Evolutionary conservation across 2,113 vertebrate genomes (phyloP).

Genomic region (Passer montanus): DNA sequence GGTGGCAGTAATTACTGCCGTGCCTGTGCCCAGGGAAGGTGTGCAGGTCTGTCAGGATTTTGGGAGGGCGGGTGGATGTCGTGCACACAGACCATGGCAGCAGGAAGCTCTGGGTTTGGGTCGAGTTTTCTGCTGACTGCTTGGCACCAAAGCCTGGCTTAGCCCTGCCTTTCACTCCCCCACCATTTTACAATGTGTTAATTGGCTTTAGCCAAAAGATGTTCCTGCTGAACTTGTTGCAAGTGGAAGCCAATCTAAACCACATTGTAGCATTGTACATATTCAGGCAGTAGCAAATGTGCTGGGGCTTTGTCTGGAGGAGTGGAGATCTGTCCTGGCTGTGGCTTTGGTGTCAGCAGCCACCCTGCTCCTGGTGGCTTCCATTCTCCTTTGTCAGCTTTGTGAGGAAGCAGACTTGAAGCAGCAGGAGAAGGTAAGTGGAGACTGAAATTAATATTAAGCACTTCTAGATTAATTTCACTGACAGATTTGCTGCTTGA

Average conservation of each 20-base stretch:
- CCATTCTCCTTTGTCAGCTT: not conserved
- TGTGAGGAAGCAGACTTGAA: not conserved
- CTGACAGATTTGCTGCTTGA: not conserved
- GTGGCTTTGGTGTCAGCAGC: not conserved
- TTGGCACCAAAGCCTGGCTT: not conserved
- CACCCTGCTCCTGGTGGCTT: not conserved
- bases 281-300: not conserved
- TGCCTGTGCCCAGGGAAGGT: not conserved
- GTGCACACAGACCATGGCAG: not conserved
- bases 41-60: not conserved
- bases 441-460: not conserved
- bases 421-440: not conserved
- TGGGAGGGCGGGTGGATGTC: not conserved
- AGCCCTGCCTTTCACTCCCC: not conserved
- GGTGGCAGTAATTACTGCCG: not conserved
- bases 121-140: not conserved
- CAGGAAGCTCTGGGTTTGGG: not conserved
- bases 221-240: not conserved
- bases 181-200: not conserved
- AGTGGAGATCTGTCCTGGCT: not conserved
- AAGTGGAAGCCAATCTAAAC: not conserved
- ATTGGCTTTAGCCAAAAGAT: not conserved
- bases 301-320: not conserved
- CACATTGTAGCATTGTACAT: fast-evolving
- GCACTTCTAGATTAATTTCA: not conserved